These are phyloP conservation scores for Cheilosia scutellata DNA, from an alignment of 2,888 invertebrate genomes.

Conservation along the genomic window DNA sequence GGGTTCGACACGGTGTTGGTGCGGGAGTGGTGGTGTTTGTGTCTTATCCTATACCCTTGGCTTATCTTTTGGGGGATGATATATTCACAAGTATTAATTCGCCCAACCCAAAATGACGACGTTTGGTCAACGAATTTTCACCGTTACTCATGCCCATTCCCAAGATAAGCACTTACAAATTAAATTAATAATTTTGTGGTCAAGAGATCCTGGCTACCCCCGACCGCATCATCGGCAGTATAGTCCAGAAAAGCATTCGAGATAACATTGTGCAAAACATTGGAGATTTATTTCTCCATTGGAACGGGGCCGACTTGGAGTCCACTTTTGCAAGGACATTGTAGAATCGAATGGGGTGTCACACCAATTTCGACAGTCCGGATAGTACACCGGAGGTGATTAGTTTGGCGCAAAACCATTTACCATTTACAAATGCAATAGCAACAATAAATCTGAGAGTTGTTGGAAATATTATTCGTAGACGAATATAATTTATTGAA, in stretches of 20 bases:
- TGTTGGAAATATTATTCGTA: slow-evolving; percentile 14
- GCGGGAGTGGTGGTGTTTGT: background rate
- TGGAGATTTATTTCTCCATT: slow-evolving; percentile 57
- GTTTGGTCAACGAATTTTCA: slow-evolving; percentile 74
- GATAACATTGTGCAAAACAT: slow-evolving; percentile 65
- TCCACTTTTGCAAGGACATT: slow-evolving; percentile 21
- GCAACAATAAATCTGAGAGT: slow-evolving; percentile 59
- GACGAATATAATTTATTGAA: slow-evolving; percentile 49
- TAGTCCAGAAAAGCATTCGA: slow-evolving; percentile 24
- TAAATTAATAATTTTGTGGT: slow-evolving; percentile 76
- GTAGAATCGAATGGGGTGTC: slow-evolving; percentile 18
- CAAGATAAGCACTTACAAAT: slow-evolving; percentile 74
- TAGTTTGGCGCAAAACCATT: slow-evolving; percentile 63
- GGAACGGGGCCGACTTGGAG: slow-evolving; percentile 14
- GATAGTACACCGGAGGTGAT: slow-evolving; percentile 47
- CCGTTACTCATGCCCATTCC: slow-evolving; percentile 42
- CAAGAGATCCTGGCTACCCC: slow-evolving; percentile 53
- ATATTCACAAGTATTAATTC: slow-evolving; percentile 70
- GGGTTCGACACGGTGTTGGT: slow-evolving; percentile 24
- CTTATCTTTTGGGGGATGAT: slow-evolving; percentile 69
- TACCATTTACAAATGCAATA: slow-evolving; percentile 41
- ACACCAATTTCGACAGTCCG: slow-evolving; percentile 16
- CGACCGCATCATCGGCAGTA: slow-evolving; percentile 10
- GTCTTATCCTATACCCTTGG: slow-evolving; percentile 10
- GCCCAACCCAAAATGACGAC: slow-evolving; percentile 44